Evolutionary conservation across 2,888 invertebrate species (phyloP).

Genomic region (Campoplex nolae): DNA sequence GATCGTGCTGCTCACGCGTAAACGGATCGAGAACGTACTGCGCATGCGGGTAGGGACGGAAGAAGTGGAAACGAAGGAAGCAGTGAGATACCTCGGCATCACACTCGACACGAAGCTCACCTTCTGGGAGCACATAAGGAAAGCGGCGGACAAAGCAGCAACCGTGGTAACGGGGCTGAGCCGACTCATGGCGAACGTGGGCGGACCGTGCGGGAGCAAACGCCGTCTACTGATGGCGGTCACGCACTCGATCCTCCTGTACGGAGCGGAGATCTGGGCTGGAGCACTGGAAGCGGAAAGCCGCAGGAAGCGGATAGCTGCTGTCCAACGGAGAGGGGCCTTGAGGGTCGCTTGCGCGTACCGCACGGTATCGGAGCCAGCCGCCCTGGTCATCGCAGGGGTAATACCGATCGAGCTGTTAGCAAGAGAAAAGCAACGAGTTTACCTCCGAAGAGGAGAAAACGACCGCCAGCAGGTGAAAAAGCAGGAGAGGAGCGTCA

Average conservation of each 20-base stretch:
- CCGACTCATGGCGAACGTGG: constrained; percentile 21
- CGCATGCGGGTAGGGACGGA: background rate
- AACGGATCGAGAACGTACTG: background rate
- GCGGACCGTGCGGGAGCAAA: background rate
- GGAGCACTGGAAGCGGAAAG: too few species aligned
- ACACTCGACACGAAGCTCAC: constrained; percentile 29
- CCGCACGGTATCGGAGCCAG: too few species aligned
- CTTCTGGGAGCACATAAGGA: constrained; percentile 21
- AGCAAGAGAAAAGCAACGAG: too few species aligned
- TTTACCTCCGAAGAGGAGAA: constrained; percentile 58
- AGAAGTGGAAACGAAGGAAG: background rate
- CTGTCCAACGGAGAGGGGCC: too few species aligned
- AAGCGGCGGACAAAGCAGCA: constrained; percentile 18
- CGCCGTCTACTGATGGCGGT: background rate
- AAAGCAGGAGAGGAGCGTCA: too few species aligned
- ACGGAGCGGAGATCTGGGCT: too few species aligned
- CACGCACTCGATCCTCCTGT: background rate
- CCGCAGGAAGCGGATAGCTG: too few species aligned
- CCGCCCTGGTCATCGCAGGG: too few species aligned
- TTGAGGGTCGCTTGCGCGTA: too few species aligned
- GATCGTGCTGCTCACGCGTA: constrained; percentile 21
- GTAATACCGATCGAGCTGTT: too few species aligned
- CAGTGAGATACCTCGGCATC: constrained; percentile 10
- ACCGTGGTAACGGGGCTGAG: background rate
- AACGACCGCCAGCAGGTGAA: constrained; percentile 66